A percentile compares a stretch with the other conserved stretches of the same genome.
These are phyloP conservation scores for Aspidiotus rigidus DNA, from an alignment of 2,888 invertebrate species.

Conservation along the genomic window DNA sequence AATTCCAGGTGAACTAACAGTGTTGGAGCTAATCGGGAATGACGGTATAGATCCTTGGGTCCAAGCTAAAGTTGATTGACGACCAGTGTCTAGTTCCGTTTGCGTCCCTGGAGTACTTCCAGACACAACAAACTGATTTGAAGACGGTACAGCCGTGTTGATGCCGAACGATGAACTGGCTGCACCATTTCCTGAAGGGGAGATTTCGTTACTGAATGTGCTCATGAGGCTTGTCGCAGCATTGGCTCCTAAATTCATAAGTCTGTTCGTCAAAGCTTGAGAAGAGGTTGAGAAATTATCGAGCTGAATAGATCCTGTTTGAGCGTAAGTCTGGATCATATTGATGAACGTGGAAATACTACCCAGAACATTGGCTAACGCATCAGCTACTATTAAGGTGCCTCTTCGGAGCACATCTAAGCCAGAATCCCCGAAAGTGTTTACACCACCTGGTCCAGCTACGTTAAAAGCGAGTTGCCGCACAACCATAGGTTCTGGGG, in stretches of 20 bases:
- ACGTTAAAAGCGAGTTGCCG: too few relatives aligned
- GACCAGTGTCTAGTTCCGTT: neutral
- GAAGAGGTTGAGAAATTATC: slow-evolving; percentile 5
- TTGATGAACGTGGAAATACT: slow-evolving; percentile 3
- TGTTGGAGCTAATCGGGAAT: neutral
- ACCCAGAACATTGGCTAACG: slow-evolving; percentile 4
- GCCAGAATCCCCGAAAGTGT: neutral
- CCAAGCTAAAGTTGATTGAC: slow-evolving; percentile 5
- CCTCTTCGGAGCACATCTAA: slow-evolving; percentile 16
- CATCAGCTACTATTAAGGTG: slow-evolving; percentile 15
- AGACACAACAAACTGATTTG: neutral
- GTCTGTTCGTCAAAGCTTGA: slow-evolving; percentile 17
- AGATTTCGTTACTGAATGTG: neutral
- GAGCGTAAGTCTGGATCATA: slow-evolving; percentile 5
- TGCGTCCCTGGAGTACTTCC: neutral
- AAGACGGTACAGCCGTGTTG: neutral
- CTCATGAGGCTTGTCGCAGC: slow-evolving; percentile 11
- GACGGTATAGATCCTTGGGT: neutral
- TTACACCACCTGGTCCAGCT: too few relatives aligned
- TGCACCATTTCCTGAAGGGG: neutral
- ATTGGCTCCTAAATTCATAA: slow-evolving; percentile 5
- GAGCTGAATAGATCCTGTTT: slow-evolving; percentile 8
- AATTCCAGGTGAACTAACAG: too few relatives aligned
- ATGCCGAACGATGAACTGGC: too few relatives aligned
- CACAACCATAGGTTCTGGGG: too few relatives aligned